Evolutionary conservation across 2,888 invertebrate species (phyloP), one percentile per base, ranked within the genome.

Genomic region (Cylindroiulus punctatus): DNA sequence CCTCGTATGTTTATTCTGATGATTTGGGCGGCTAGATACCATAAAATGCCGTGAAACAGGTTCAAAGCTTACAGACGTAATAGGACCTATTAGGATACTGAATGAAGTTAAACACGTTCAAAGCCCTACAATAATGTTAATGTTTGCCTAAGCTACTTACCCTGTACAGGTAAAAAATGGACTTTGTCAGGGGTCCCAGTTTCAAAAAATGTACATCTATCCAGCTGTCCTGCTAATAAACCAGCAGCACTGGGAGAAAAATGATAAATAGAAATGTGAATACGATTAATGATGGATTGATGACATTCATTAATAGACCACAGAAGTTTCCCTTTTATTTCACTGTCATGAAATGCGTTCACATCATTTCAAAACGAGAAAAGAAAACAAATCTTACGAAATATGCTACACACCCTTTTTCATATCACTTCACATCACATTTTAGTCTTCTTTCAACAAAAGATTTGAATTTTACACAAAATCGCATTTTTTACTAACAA

Each of bases 131-230:
- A 84, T 32, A 4, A 3, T 5, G 1, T 14, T 14, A 44, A 84
- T 19, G 4, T 84, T 42, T 42, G 26, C 42, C 44, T 1, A 42
- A 84, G 10, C 5, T n/a, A 22, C 52, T 26, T 30, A 86, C 87
- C 87, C 47, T 85, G 57, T 19, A 86, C 85, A 30, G 87, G 85
- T n/a, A 87, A 83, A 85, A 86, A 22, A 44, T 87, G 87, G n/a
- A 47, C 40, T 19, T 47, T 86, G 40, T 47, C 44, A 47, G 32
- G 84, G 83, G 26, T 22, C n/a, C 32, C 36, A 26, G 1, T 8
- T 84, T 87, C 87, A 44, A 83, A 32, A 76, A 87, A 87, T 42
- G 57, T 30, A 26, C 85, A 86, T 10, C 87, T 84, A 26, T 84
- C 84, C 40, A 87, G 81, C 44, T 87, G 87, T 3, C 87, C 87